phyloP scores from a whole-genome alignment of 1,140 invertebrate species.

The Eubasilissa regina region DNA sequence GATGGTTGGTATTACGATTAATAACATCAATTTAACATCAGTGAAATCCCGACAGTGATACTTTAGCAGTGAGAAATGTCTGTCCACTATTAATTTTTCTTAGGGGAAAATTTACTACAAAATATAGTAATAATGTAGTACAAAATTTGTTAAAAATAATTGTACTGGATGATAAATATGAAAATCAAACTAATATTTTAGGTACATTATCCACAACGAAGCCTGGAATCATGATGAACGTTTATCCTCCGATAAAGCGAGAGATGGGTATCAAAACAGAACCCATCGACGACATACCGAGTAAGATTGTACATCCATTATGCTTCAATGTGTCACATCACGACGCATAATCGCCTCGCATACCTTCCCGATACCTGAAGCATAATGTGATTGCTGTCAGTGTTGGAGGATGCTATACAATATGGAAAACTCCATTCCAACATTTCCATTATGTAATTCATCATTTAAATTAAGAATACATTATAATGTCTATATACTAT shows the following conservation, averaged over 20 bases:
- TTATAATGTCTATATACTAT: no score
- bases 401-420: conserved; percentile 39
- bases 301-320: conserved; percentile 51
- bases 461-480: no score
- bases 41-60: no score
- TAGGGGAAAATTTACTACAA: no score
- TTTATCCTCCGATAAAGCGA: conserved; percentile 42
- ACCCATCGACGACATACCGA: conserved; percentile 43
- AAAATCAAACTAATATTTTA: conserved; percentile 7
- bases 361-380: conserved; percentile 36
- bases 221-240: background rate
- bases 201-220: conserved; percentile 3
- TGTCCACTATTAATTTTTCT: no score
- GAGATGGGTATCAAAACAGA: conserved; percentile 49
- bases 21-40: no score
- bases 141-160: no score
- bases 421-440: conserved; percentile 21
- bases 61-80: no score
- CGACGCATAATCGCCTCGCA: conserved; percentile 20
- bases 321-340: conserved; percentile 14
- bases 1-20: no score
- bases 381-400: conserved; percentile 37
- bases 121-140: no score
- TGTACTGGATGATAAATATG: no score
- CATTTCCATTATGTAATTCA: conserved; percentile 18